phyloP scores from a whole-genome alignment of 1,140 invertebrate species.

The Drosophila kanapiae region DNA sequence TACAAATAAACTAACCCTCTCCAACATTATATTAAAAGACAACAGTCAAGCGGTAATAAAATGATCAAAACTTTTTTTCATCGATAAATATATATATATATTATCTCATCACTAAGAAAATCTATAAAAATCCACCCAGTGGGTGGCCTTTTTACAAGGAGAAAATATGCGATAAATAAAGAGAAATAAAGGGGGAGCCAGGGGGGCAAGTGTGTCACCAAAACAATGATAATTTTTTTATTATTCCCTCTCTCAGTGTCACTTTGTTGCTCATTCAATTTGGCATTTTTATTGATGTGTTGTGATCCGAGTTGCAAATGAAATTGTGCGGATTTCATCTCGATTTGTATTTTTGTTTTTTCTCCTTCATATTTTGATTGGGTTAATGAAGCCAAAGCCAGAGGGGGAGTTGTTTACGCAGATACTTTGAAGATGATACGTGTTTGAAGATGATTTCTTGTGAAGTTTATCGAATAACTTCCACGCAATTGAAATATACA shows the following conservation, averaged over 20 bases:
- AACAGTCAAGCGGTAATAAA: no score
- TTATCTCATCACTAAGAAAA: not conserved
- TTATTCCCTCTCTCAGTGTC: not conserved
- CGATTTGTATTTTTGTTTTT: constrained; percentile 32
- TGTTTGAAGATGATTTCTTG: constrained; percentile 6
- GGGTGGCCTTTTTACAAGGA: constrained; percentile 29
- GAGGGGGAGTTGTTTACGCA: constrained; percentile 16
- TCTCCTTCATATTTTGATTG: constrained; percentile 18
- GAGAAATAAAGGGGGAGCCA: not conserved
- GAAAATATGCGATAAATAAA: constrained; percentile 8
- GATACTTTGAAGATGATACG: constrained; percentile 22
- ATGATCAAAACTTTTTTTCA: no score
- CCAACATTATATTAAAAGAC: not conserved
- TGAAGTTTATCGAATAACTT: constrained; percentile 18
- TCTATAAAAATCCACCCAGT: constrained; percentile 35
- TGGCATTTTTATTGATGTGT: constrained; percentile 77
- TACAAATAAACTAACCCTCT: not conserved
- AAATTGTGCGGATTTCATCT: constrained; percentile 37
- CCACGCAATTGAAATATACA: constrained; percentile 3
- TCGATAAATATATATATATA: not conserved
- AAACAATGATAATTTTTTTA: constrained; percentile 57
- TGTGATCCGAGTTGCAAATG: constrained; percentile 53
- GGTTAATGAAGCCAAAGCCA: constrained; percentile 28
- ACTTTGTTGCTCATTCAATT: constrained; percentile 51
- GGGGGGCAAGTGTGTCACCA: constrained; percentile 24